Conservation (phyloP, 2,797 vertebrate genomes). For the Acanthiza pusilla region DNA sequence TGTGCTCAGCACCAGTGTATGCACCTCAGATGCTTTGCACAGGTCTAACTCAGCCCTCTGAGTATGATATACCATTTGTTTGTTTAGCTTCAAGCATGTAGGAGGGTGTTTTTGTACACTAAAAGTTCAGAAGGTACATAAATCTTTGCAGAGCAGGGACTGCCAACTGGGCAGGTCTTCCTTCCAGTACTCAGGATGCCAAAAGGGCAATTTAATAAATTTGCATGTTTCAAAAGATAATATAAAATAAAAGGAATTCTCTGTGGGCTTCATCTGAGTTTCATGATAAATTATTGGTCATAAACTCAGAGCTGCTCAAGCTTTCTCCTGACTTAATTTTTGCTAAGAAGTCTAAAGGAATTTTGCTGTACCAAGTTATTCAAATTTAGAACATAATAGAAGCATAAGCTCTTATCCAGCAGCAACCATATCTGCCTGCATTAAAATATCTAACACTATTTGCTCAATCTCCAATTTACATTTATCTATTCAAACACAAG, state of each 20-base stretch:
- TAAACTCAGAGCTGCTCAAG: not conserved
- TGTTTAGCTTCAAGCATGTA: not conserved
- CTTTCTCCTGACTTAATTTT: conserved; percentile 33
- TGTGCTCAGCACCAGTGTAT: not conserved
- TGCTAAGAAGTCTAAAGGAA: conserved; percentile 15
- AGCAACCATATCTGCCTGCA: conserved; percentile 53
- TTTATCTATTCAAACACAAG: conserved; percentile 69
- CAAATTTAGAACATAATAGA: conserved; percentile 65
- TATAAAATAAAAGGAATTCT: not conserved
- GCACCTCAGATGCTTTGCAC: not conserved
- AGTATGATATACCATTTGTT: not conserved
- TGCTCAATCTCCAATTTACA: conserved; percentile 69
- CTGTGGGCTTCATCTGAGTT: not conserved
- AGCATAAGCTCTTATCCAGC: conserved; percentile 56
- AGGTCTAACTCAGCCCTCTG: not conserved
- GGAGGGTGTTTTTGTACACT: not conserved
- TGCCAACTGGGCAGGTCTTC: not conserved
- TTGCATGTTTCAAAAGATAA: not conserved
- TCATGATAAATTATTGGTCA: not conserved
- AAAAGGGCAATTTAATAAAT: not conserved
- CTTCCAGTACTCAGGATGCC: not conserved
- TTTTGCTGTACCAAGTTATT: conserved; percentile 49
- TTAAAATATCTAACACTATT: conserved; percentile 67
- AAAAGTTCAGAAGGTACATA: not conserved
- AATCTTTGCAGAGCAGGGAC: not conserved